Base-by-base conservation (phyloP, 2,797 vertebrate species). In the Silurus aristotelis region DNA sequence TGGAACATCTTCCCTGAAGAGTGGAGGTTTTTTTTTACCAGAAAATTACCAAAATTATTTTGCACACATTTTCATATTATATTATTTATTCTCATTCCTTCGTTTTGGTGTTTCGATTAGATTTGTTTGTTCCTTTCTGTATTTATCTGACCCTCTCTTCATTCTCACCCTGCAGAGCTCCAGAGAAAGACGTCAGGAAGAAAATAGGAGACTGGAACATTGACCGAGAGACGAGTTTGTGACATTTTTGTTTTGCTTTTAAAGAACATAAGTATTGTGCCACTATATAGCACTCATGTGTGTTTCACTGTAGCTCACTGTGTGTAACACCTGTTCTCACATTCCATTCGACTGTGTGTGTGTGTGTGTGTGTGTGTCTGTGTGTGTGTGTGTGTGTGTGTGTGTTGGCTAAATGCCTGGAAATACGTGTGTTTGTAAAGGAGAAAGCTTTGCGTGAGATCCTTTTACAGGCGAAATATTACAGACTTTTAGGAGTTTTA, bases 151-250 rank as follows among this genome's bases (percentile, higher is more conserved):
- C n/a, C 3, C 2, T 66, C n/a, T 63, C 17, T 48, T 48, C 27
- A 27, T 71, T 22, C 82, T 82, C 3, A 58, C 60, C 38, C 38
- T 82, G 19, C 77, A 90, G 90, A 79, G 87, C 84, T 84, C 67
- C 76, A 52, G 83, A 76, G 71, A 85, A 82, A 73, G 83, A 61
- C 48, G 71, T 70, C 75, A 84, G 48, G 63, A 82, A 71, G 78
- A 72, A 79, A 86, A 27, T 46, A 15, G 82, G 78, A 46, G 78
- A 84, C 27, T 68, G 76, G 68, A 85, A 85, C 81, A 80, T 90
- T 61, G 88, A 90, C 56, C 67, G 90, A 66, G 90, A 90, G 79
- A 90, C 90, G 4, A 89, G 90, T 86, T 89, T 90, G 90, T 90
- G 88, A 90, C 64, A 1, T 80, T 46, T 38, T 73, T 48, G 1